Conservation (phyloP, 2,888 invertebrate species). For the Tridacna crocea region DNA sequence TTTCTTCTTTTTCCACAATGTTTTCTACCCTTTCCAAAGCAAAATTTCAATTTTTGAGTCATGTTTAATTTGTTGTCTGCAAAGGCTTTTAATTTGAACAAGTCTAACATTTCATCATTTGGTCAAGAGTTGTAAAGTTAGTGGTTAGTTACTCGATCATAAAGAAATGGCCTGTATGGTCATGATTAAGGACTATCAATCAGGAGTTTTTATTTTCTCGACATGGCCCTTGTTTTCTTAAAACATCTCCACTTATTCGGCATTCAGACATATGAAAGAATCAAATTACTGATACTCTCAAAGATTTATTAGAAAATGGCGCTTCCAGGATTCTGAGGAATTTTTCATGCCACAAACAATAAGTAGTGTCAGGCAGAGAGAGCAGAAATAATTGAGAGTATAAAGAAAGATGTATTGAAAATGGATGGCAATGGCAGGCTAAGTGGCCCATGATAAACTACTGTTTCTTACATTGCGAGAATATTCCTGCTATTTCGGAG, state of each 20-base stretch:
- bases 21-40: no score
- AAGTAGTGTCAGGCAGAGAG: constrained; percentile 5
- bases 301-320: constrained; percentile 27
- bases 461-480: neutral
- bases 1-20: no score
- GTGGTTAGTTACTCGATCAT: no score
- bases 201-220: constrained; percentile 5
- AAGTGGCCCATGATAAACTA: constrained; percentile 19
- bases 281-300: constrained; percentile 18
- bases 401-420: constrained; percentile 15
- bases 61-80: no score
- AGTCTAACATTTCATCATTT: no score
- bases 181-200: neutral
- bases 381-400: constrained; percentile 25
- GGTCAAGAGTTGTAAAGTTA: no score
- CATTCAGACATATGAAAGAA: constrained; percentile 22
- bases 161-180: no score
- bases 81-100: no score
- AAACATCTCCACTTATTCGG: constrained; percentile 22
- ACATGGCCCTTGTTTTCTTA: constrained; percentile 13
- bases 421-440: constrained; percentile 16
- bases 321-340: constrained; percentile 17
- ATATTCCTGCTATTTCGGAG: neutral
- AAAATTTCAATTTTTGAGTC: no score
- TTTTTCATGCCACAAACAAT: constrained; percentile 29